These are phyloP conservation scores for Acronicta aceris DNA, from an alignment of 2,888 invertebrate genomes.

Conservation along the genomic window DNA sequence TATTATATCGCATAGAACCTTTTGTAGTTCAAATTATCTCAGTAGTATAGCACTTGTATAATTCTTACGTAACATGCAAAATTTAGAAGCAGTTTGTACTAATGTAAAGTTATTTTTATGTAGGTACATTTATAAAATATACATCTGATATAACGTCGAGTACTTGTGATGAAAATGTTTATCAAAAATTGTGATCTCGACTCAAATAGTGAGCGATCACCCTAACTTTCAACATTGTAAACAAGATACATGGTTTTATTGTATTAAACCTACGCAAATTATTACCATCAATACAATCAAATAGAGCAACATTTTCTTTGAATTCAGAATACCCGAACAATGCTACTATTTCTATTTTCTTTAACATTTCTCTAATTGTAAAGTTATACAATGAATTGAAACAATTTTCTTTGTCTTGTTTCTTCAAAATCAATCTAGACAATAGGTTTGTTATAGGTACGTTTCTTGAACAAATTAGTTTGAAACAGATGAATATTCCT, in stretches of 20 bases:
- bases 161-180: no score
- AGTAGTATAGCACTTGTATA: no score
- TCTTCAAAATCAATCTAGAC: constrained; percentile 27
- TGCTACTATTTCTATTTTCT: constrained; percentile 23
- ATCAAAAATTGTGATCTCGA: no score
- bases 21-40: no score
- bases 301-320: constrained; percentile 1
- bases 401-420: constrained; percentile 26
- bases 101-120: no score
- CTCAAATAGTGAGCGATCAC: background rate
- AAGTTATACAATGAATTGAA: constrained; percentile 31
- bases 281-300: constrained; percentile 9
- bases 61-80: no score
- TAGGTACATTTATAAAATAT: no score
- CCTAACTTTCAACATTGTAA: background rate
- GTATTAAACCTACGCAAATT: background rate
- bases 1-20: no score
- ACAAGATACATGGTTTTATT: background rate
- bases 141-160: no score
- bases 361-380: constrained; percentile 26
- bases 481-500: constrained; percentile 11
- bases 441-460: constrained; percentile 32
- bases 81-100: no score
- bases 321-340: constrained; percentile 6
- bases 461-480: constrained; percentile 21